Evolutionary conservation across 2,888 invertebrate species (phyloP), one percentile per base, ranked within the genome.

Genomic region (Deroplatys truncata): DNA sequence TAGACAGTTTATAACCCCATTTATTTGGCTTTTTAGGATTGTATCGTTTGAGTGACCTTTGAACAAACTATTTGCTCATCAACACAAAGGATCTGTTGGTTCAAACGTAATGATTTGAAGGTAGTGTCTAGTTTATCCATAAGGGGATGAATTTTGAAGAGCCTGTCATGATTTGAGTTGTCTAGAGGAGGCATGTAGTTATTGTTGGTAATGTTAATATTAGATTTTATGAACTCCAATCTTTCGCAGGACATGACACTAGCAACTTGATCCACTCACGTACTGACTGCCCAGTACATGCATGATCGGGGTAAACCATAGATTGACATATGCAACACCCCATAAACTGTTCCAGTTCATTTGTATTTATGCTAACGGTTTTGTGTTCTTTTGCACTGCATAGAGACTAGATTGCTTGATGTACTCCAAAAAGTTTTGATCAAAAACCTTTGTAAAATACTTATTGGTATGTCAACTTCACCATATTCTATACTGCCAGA

Each of bases 11-110:
- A 85, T 91, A 92, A 13, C 92, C 92, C 92, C 92, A 93, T 91
- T 93, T 93, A 89, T 93, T 92, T 85, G 93, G 93, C 93, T 93
- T 93, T 92, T 93, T 93, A 28, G 92, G 92, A 90, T 92, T 91
- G 91, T 92, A 93, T 89, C 92, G 92, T 89, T 92, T 92, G 88
- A 92, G 83, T 9, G 16, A 20, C 88, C 88, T 31, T 83, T 88
- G 13, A 82, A 56, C 2, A 31, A 29, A 82, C 83, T 28, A 29
- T 88, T 25, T 88, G 85, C 25, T 85, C 5, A 43, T 85, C 85
- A 85, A 16, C 20, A 31, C 20, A 85, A 25, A 35, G 43, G 9
- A 85, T 20, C 4, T 72, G 35, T 35, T 85, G 85, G 13, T 85
- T n/a, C 31, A 43, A 43, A 20, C 1, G 35, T 25, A 85, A n/a